Evolutionary conservation across 2,113 vertebrate genomes (phyloP).

Genomic region (Paradoxurus hermaphroditus): DNA sequence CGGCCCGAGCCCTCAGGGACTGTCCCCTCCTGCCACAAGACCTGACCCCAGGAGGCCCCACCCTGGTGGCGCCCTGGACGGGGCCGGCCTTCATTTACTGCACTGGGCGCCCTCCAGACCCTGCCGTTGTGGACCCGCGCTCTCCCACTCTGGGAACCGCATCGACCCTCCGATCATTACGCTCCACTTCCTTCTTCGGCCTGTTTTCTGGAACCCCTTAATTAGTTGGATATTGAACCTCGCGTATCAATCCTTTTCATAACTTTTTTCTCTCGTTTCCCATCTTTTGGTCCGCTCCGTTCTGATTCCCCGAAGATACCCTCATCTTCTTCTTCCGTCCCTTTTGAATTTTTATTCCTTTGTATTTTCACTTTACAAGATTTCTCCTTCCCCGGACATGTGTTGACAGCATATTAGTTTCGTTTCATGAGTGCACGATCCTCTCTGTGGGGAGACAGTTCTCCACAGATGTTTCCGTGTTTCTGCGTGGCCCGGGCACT

Average conservation of each 20-base stretch:
- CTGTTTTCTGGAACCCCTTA: background rate
- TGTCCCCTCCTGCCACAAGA: too few relatives aligned
- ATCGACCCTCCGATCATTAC: background rate
- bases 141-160: background rate
- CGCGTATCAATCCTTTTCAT: background rate
- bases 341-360: background rate
- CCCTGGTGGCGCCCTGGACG: accelerated
- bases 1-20: background rate
- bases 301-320: background rate
- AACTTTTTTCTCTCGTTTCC: background rate
- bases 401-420: background rate
- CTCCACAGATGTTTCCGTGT: background rate
- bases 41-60: background rate
- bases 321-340: background rate
- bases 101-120: too few relatives aligned
- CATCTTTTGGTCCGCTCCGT: background rate
- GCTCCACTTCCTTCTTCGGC: background rate
- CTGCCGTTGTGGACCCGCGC: accelerated
- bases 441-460: background rate
- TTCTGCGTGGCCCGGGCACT: background rate
- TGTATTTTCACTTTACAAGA: background rate
- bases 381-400: background rate
- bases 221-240: background rate
- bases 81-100: background rate
- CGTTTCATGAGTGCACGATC: background rate